Base-by-base conservation (phyloP, 2,888 invertebrate genomes). In the Helleia helle region DNA sequence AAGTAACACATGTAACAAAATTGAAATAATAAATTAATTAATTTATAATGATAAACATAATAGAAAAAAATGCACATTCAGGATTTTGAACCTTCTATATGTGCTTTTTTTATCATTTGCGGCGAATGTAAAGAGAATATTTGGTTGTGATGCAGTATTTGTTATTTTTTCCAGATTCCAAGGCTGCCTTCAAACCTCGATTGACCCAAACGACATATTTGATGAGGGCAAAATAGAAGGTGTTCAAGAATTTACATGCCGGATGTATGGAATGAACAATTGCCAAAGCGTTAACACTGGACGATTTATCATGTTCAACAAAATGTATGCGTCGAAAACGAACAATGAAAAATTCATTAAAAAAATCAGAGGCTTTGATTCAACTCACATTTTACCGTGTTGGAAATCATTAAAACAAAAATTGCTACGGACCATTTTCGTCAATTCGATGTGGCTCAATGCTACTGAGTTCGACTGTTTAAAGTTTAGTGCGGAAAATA, bases 381-480 rank as follows among this genome's bases (percentile, higher is more conserved):
- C 45, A 15, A 46, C 14, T 14, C 13, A 12, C 29, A 29, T 42
- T 38, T 34, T 42, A 42, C 34, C 31, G 13, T 50, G 49, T 46
- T 51, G 31, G 48, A 48, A 42, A 45, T 47, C 46, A 4, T 45
- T 49, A 28, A 34, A 42, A 39, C 48, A 49, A 45, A 54, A 56
- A 50, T 46, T 56, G n/a, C 45, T 47, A 44, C 46, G 25, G 25
- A 8, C 2, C 4, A 25, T 25, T 3, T 25, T 4, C 25, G 25
- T 25, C 2, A 25, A 25, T 25, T 25, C 1, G 3, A 25, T 8
- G 25, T 25, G 25, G 25, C 25, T 25, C 6, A 25, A 25, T 25
- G 2, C 8, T 25, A 25, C 25, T 25, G 25, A 25, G 25, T 25
- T 25, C 2, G 25, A 25, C 25, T 25, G 25, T n/a, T 25, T 25